A percentile compares a stretch with the other conserved stretches of the same genome.
Evolutionary conservation across 1,140 invertebrate species (phyloP).

Genomic region (Samia ricini): DNA sequence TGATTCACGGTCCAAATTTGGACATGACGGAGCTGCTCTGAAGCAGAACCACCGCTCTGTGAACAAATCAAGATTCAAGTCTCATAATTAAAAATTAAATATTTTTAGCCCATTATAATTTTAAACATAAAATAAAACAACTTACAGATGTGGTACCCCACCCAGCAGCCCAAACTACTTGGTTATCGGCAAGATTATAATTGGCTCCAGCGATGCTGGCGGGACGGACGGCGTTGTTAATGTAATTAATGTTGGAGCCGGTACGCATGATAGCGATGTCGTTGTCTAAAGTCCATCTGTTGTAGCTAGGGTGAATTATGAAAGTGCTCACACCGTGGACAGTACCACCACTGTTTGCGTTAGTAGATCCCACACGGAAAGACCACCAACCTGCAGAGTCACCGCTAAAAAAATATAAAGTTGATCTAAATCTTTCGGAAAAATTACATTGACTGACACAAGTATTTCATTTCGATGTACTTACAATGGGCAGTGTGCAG

Average conservation of each 20-base stretch:
- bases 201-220: conserved; percentile 35
- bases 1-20: no score
- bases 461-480: conserved; percentile 17
- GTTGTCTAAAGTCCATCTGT: conserved; percentile 76
- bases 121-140: no score
- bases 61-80: no score
- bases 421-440: no score
- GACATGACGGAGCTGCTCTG: not conserved
- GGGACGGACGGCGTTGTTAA: conserved; percentile 12
- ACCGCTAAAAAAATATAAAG: no score
- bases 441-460: no score
- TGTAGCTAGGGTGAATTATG: conserved; percentile 77
- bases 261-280: conserved; percentile 82
- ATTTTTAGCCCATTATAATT: no score
- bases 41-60: not conserved
- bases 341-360: not conserved
- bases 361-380: no score
- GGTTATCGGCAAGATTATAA: conserved; percentile 37
- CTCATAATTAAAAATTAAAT: no score
- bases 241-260: conserved; percentile 63
- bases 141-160: no score
- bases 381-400: no score
- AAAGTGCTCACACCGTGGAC: conserved; percentile 31
- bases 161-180: no score
- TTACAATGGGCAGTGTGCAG: conserved; percentile 48